phyloP scores from a whole-genome alignment of 2,888 invertebrate genomes.

The Microchrysa polita region DNA sequence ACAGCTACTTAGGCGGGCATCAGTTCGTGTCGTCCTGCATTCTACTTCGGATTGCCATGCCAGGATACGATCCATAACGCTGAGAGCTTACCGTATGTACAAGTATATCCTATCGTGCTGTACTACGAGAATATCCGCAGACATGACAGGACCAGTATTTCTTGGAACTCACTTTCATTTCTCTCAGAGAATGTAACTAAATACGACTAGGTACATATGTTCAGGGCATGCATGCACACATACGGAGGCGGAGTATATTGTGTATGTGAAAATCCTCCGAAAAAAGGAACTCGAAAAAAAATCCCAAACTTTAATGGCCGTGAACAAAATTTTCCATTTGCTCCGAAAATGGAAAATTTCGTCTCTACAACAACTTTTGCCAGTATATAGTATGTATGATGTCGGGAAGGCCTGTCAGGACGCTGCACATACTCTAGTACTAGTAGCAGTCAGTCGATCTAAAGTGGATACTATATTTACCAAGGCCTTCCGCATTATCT shows the following conservation, averaged over 20 bases:
- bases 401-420: neutral
- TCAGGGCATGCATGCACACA: slow-evolving; percentile 5
- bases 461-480: slow-evolving; percentile 16
- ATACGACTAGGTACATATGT: neutral
- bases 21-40: neutral
- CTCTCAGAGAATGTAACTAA: neutral
- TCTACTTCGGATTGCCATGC: neutral
- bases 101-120: too few species aligned
- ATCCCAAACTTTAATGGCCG: slow-evolving; percentile 41
- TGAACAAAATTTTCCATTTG: slow-evolving; percentile 44
- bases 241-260: neutral
- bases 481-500: slow-evolving; percentile 31
- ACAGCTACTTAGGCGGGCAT: slow-evolving; percentile 30
- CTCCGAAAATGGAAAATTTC: slow-evolving; percentile 32
- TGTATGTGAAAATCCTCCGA: too few species aligned
- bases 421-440: too few species aligned
- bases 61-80: neutral
- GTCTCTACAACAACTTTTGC: too few species aligned
- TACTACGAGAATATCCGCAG: neutral
- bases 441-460: slow-evolving; percentile 9
- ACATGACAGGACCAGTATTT: slow-evolving; percentile 13
- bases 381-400: slow-evolving; percentile 11
- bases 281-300: slow-evolving; percentile 7
- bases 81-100: neutral
- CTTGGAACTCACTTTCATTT: slow-evolving; percentile 38